Conservation (phyloP, 2,797 vertebrate genomes). For the Myotis daubentonii region DNA sequence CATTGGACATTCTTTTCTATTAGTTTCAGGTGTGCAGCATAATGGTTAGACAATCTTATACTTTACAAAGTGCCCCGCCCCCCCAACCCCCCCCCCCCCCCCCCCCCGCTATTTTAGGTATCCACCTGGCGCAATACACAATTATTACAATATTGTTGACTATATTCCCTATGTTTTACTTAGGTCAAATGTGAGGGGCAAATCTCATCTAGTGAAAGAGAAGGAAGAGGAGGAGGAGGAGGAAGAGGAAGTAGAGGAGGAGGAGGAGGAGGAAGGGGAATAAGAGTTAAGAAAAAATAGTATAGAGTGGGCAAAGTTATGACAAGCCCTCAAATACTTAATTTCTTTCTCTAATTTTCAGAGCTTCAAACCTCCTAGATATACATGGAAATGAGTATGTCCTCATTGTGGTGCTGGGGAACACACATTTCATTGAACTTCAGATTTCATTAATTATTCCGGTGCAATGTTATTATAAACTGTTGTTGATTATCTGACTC, state of each 20-base stretch:
- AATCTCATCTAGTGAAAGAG: constrained; percentile 2
- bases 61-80: background rate
- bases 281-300: background rate
- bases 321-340: background rate
- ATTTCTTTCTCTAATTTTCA: constrained; percentile 18
- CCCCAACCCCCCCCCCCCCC: too few relatives aligned
- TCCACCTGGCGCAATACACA: background rate
- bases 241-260: too few relatives aligned
- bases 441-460: constrained; percentile 80
- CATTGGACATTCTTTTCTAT: background rate
- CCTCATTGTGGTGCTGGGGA: background rate
- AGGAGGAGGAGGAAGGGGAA: background rate
- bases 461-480: constrained; percentile 81
- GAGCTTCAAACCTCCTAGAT: background rate
- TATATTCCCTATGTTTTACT: background rate
- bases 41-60: background rate
- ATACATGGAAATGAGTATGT: constrained; percentile 59
- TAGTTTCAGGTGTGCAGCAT: background rate
- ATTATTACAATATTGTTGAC: background rate
- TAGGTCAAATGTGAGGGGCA: background rate
- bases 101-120: background rate
- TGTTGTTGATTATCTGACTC: constrained; percentile 85
- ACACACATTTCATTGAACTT: constrained; percentile 71
- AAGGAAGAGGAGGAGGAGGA: too few relatives aligned
- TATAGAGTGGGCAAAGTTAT: background rate